Evolutionary conservation across 1,140 invertebrate genomes (phyloP).

Genomic region (Neodiprion lecontei): DNA sequence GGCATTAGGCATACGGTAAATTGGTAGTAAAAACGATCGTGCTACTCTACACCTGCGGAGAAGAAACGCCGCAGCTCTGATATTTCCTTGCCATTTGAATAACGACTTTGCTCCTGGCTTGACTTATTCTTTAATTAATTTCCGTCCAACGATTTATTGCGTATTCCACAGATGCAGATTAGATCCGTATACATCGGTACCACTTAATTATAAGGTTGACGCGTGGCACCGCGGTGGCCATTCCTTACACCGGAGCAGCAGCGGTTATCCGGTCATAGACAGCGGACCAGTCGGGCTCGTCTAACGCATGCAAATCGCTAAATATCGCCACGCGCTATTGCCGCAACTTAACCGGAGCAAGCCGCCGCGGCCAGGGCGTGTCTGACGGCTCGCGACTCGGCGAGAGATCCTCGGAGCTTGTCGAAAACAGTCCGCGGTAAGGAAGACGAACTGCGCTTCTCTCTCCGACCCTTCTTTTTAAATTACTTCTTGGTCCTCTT

Average conservation of each 20-base stretch:
- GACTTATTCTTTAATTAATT: slow-evolving; percentile 8
- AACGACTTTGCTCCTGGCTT: slow-evolving; percentile 7
- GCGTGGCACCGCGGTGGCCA: neutral
- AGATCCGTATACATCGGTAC: slow-evolving; percentile 2
- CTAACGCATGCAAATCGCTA: neutral
- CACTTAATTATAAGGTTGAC: slow-evolving; percentile 6
- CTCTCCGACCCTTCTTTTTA: neutral
- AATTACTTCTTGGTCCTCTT: neutral
- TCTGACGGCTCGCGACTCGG: too few relatives aligned
- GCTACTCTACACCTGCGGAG: neutral
- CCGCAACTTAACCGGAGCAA: too few relatives aligned
- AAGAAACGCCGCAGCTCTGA: neutral
- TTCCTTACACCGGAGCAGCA: neutral
- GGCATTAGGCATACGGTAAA: neutral
- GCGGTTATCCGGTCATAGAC: neutral
- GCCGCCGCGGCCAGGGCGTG: too few relatives aligned
- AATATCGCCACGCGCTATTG: neutral
- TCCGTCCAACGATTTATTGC: neutral
- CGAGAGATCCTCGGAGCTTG: too few relatives aligned
- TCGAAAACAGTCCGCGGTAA: neutral
- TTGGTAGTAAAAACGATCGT: neutral
- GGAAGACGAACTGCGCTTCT: neutral
- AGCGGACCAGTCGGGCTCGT: neutral
- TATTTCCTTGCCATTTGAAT: slow-evolving; percentile 1
- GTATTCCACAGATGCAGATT: slow-evolving; percentile 1